Evolutionary conservation across 2,797 vertebrate genomes (phyloP), one percentile per base, ranked within the genome.

Genomic region (Tolypeutes matacus): DNA sequence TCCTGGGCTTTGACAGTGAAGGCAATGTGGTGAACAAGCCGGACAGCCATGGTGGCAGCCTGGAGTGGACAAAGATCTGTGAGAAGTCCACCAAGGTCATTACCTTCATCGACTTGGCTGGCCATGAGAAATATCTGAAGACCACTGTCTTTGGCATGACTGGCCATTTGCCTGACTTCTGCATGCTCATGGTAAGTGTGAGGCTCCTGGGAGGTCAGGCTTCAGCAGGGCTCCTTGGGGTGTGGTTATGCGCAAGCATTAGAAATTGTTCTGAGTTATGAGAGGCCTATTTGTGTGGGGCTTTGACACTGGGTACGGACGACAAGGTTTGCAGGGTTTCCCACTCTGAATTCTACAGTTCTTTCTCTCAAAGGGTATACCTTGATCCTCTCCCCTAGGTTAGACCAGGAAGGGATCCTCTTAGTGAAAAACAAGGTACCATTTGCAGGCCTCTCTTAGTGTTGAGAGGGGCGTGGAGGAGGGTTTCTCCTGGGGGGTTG

Each of bases 131-230:
- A 96, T 99, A 99, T 98, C 98, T 99, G 96, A 99, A 99, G 98
- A 99, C 99, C 53, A 99, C 99, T 0, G 99, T 99, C 89, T 99
- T 99, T 62, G 99, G 99, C 97, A 99, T 99, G 99, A 99, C 99
- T 0, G 99, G 99, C 78, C 99, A 99, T 93, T 97, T 99, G 87
- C 99, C 99, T 0, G 99, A 99, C 98, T 99, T 99, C 98, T 99
- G 99, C 98, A 99, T 99, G 99, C 99, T 99, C 67, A 99, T 99
- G 99, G 99, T 99, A 93, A 98, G 99, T 96, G 46, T 5, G 58
- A 21, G 39, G 21, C 39, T 23, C 29, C 39, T 3, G 2, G 25
- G 3, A 11, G 46, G 39, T 23, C 46, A 7, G 60, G 25, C 58
- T n/a, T 3, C 18, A 0, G 65, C n/a, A 11, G 62, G 12, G 12